Conservation (phyloP, 2,113 vertebrate genomes). For the Siniperca chuatsi region DNA sequence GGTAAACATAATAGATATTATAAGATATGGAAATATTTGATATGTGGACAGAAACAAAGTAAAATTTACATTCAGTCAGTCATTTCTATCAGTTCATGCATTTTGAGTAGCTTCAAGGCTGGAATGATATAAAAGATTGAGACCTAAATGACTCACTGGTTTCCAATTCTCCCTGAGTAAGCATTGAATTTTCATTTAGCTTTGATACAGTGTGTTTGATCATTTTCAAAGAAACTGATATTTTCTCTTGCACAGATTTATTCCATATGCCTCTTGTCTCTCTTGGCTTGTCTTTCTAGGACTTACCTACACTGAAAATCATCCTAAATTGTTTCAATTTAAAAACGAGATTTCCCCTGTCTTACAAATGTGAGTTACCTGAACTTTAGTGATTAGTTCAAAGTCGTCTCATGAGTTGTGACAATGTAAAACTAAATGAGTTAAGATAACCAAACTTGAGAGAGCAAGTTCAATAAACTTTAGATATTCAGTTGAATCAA, state of each 20-base stretch:
- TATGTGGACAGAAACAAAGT: conserved; percentile 7
- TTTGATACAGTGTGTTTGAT: conserved; percentile 21
- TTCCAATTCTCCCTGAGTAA: conserved; percentile 14
- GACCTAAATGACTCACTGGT: conserved; percentile 1
- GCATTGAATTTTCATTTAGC: conserved; percentile 5
- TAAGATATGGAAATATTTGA: conserved; percentile 8
- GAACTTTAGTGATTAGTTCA: no score
- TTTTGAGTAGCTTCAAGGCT: conserved; percentile 15
- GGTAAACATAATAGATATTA: conserved; percentile 6
- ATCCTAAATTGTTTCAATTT: neutral
- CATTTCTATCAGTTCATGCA: conserved; percentile 21
- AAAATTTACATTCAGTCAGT: conserved; percentile 4
- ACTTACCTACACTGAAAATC: conserved; percentile 1
- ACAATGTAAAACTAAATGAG: neutral
- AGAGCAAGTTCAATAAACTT: neutral
- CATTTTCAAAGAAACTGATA: conserved; percentile 29
- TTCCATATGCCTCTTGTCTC: neutral
- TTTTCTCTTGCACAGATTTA: conserved; percentile 18
- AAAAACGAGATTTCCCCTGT: neutral
- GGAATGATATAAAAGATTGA: conserved; percentile 2
- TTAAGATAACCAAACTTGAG: neutral
- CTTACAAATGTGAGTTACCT: no score
- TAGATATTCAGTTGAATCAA: neutral
- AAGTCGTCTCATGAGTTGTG: neutral
- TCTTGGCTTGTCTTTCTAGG: neutral